These are phyloP conservation scores for Parelbella ahira DNA, from an alignment of 2,888 invertebrate species.

Conservation along the genomic window DNA sequence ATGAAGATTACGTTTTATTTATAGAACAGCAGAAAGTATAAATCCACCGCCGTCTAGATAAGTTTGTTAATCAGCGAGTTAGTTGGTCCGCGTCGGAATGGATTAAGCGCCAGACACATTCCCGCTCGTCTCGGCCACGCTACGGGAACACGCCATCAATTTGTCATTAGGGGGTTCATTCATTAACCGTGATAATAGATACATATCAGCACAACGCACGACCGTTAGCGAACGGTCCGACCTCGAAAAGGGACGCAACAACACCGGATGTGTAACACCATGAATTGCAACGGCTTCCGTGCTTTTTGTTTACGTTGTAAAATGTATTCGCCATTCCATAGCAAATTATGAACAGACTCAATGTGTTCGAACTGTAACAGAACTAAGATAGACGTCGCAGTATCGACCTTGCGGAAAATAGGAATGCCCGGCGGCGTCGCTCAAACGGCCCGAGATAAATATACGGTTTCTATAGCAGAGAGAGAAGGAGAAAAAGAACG, in stretches of 20 bases:
- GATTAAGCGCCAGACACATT: constrained; percentile 23
- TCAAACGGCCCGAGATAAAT: constrained; percentile 19
- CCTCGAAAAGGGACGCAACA: constrained; percentile 52
- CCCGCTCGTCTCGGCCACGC: constrained; percentile 17
- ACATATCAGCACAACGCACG: constrained; percentile 37
- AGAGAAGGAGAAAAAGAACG: constrained; percentile 38
- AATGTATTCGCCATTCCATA: constrained; percentile 17
- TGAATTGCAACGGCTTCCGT: constrained; percentile 55
- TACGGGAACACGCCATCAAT: constrained; percentile 31
- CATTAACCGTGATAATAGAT: constrained; percentile 25
- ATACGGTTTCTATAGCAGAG: constrained; percentile 28
- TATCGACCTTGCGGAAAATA: constrained; percentile 9
- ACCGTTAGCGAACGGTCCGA: constrained; percentile 57
- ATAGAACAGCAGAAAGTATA: constrained; percentile 11
- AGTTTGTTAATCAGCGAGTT: constrained; percentile 18
- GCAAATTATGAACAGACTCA: no score
- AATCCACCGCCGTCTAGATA: constrained; percentile 15
- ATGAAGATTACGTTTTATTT: no score
- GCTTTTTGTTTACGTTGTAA: constrained; percentile 39
- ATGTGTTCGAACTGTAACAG: neutral
- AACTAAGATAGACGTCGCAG: neutral
- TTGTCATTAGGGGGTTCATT: constrained; percentile 36
- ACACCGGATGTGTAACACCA: constrained; percentile 54
- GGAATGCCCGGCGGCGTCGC: constrained; percentile 1
- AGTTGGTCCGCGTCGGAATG: constrained; percentile 5